These are phyloP conservation scores for Xiphophorus birchmanni DNA, from an alignment of 2,797 vertebrate species.

Conservation along the genomic window DNA sequence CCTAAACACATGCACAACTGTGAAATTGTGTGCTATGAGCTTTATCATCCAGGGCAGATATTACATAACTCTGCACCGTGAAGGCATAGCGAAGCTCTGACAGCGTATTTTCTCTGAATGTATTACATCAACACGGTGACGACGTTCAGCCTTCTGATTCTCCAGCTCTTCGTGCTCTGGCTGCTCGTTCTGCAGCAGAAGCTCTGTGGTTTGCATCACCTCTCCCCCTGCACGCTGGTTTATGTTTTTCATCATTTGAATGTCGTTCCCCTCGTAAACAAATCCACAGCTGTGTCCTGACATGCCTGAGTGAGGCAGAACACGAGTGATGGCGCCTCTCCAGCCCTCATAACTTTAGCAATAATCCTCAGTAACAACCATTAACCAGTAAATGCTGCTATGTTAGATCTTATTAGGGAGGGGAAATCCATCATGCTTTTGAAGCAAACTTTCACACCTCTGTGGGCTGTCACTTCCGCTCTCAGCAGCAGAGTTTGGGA, in stretches of 20 bases:
- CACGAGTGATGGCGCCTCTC: not conserved
- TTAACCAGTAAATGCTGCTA: slow-evolving; percentile 57
- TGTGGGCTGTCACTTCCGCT: slow-evolving; percentile 47
- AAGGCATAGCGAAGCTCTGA: slow-evolving; percentile 5
- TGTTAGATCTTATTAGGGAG: slow-evolving; percentile 51
- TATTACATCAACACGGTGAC: not conserved
- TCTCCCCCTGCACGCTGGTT: not conserved
- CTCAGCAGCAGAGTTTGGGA: slow-evolving; percentile 33
- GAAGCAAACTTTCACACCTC: slow-evolving; percentile 41
- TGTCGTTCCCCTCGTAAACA: not conserved
- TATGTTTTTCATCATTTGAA: not conserved
- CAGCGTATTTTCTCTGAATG: slow-evolving; percentile 2
- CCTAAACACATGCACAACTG: not conserved
- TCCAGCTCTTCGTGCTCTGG: not conserved
- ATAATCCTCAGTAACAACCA: slow-evolving; percentile 49
- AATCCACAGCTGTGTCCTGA: slow-evolving; percentile 3
- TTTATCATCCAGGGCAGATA: slow-evolving; percentile 19
- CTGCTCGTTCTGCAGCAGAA: slow-evolving; percentile 1
- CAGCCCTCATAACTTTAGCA: slow-evolving; percentile 33
- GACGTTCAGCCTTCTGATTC: not conserved
- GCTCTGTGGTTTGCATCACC: slow-evolving; percentile 4
- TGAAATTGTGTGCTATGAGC: not conserved
- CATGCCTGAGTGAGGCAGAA: slow-evolving; percentile 1
- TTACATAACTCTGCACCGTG: slow-evolving; percentile 28
- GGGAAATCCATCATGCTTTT: slow-evolving; percentile 41